Conservation (phyloP, 2,797 vertebrate species). For the Sarcophilus harrisii region DNA sequence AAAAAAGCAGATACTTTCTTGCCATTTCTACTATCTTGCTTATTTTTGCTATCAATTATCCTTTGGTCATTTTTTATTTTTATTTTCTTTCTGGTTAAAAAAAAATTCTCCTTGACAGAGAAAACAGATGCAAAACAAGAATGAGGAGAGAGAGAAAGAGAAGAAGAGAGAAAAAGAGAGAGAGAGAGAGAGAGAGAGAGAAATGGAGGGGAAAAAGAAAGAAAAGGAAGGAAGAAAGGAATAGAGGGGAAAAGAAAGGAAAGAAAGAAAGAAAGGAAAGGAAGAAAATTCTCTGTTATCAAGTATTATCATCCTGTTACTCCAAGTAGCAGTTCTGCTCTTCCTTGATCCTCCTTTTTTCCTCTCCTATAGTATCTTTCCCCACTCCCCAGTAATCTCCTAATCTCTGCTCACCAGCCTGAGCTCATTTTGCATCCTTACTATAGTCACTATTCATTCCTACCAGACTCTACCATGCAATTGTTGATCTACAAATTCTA, state of each 20-base stretch:
- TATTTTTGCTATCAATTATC: background rate
- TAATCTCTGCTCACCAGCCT: background rate
- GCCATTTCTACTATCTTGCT: background rate
- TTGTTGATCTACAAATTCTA: background rate
- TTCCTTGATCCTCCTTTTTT: background rate
- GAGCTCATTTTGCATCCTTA: background rate
- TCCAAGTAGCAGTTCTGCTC: background rate
- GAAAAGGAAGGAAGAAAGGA: too few relatives aligned
- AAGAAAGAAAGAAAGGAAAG: too few relatives aligned
- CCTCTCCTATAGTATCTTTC: background rate
- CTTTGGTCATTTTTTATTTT: background rate
- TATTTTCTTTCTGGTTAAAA: background rate
- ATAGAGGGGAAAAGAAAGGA: background rate
- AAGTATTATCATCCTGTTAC: background rate
- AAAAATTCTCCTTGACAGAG: background rate
- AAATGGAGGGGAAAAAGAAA: too few relatives aligned
- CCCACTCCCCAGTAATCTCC: background rate
- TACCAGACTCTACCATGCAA: background rate
- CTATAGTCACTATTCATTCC: background rate
- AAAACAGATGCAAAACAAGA: background rate
- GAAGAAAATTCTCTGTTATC: background rate
- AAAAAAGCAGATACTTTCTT: background rate
- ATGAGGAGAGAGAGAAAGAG: background rate
- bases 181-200: background rate
- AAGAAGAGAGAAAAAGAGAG: rapidly evolving